phyloP scores from a whole-genome alignment of 2,888 invertebrate genomes.

The Brenthis ino region DNA sequence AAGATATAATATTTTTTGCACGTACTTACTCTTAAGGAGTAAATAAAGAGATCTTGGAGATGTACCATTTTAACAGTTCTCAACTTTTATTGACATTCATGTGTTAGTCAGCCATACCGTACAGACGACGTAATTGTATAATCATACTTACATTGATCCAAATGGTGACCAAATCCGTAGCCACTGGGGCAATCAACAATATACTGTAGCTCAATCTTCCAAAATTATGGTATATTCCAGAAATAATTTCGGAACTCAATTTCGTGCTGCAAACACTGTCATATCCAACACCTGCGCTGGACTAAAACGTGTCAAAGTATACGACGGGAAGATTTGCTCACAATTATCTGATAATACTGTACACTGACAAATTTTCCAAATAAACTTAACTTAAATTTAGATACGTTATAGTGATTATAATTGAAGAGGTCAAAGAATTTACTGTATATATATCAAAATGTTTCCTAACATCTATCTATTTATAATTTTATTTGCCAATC shows the following conservation, averaged over 20 bases:
- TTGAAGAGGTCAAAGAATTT: background rate
- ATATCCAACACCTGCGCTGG: conserved; percentile 30
- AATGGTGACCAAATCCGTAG: too few species aligned
- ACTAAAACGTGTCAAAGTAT: conserved; percentile 44
- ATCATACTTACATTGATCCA: too few species aligned
- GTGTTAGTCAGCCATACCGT: too few species aligned
- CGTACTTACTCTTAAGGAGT: too few species aligned
- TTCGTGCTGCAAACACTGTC: conserved; percentile 34
- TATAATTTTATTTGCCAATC: too few species aligned
- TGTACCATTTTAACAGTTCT: too few species aligned
- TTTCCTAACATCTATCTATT: too few species aligned
- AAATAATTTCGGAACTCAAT: conserved; percentile 34
- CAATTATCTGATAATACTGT: conserved; percentile 18
- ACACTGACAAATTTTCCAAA: conserved; percentile 25
- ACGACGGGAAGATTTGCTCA: conserved; percentile 41
- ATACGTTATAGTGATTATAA: background rate
- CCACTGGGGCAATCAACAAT: too few species aligned
- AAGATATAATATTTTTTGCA: too few species aligned
- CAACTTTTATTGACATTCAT: too few species aligned
- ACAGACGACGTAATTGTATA: too few species aligned
- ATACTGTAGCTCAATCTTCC: background rate
- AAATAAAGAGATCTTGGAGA: too few species aligned
- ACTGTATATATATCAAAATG: background rate
- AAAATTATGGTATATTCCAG: conserved; percentile 14
- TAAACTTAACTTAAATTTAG: conserved; percentile 27